phyloP scores from a whole-genome alignment of 1,140 invertebrate species.

The Diorhabda elongata region DNA sequence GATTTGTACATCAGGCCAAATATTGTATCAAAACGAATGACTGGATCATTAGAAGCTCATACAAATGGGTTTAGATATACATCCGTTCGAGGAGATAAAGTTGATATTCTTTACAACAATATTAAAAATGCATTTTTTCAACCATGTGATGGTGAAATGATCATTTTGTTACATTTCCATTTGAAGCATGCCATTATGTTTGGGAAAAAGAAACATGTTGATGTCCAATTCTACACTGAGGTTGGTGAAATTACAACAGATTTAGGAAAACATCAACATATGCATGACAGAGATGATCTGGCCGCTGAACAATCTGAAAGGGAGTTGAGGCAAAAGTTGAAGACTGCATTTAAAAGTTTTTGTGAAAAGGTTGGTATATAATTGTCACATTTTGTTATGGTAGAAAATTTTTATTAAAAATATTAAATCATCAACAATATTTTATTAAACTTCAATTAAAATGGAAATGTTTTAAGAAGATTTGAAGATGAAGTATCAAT shows the following conservation, averaged over 20 bases:
- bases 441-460: too few species aligned
- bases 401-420: too few species aligned
- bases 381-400: too few species aligned
- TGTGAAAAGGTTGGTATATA: conserved; percentile 74
- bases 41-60: conserved; percentile 91
- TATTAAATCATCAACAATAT: too few species aligned
- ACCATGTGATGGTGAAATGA: conserved; percentile 99
- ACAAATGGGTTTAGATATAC: conserved; percentile 97
- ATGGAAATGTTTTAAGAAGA: too few species aligned
- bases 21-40: conserved; percentile 97
- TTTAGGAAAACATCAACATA: conserved; percentile 98
- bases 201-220: conserved; percentile 98
- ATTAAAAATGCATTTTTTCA: conserved; percentile 99
- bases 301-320: conserved; percentile 97
- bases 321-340: conserved; percentile 93
- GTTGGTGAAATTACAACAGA: conserved; percentile 99
- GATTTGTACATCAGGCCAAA: conserved; percentile 98
- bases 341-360: conserved; percentile 97
- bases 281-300: conserved; percentile 98
- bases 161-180: conserved; percentile 98
- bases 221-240: conserved; percentile 99
- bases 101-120: conserved; percentile 99
- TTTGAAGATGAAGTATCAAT: too few species aligned
- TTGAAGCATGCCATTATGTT: conserved; percentile 98
- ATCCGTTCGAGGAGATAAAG: conserved; percentile 96